Conservation (phyloP, 2,113 vertebrate genomes). For the Gila orcuttii region DNA sequence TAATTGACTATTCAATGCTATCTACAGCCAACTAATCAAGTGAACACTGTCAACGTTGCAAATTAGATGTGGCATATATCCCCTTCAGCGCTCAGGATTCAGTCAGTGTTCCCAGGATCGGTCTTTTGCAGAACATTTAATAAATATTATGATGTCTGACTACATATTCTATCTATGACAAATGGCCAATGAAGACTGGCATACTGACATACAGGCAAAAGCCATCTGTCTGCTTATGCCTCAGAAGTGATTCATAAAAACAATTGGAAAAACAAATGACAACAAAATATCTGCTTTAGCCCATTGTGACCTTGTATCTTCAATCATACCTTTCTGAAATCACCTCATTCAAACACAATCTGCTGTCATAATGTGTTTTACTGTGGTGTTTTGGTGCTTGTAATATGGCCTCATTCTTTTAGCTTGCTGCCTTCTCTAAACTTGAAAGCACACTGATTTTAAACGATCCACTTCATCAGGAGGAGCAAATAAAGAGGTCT, state of each 20-base stretch:
- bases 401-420: background rate
- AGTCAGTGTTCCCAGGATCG: background rate
- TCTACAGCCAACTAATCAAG: background rate
- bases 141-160: constrained; percentile 14
- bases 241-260: background rate
- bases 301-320: background rate
- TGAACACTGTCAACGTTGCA: background rate
- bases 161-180: background rate
- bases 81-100: background rate
- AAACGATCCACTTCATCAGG: background rate
- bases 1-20: background rate
- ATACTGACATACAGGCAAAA: background rate
- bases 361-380: background rate
- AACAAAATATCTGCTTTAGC: background rate
- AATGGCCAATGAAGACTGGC: background rate
- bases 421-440: background rate
- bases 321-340: background rate
- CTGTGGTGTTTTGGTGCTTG: background rate
- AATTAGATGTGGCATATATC: background rate
- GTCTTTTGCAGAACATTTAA: background rate
- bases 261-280: background rate
- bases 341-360: background rate
- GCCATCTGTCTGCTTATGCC: background rate
- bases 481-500: constrained; percentile 13
- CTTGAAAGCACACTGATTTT: background rate